Conservation (phyloP, 2,888 invertebrate species). For the Dasypogon diadema region DNA sequence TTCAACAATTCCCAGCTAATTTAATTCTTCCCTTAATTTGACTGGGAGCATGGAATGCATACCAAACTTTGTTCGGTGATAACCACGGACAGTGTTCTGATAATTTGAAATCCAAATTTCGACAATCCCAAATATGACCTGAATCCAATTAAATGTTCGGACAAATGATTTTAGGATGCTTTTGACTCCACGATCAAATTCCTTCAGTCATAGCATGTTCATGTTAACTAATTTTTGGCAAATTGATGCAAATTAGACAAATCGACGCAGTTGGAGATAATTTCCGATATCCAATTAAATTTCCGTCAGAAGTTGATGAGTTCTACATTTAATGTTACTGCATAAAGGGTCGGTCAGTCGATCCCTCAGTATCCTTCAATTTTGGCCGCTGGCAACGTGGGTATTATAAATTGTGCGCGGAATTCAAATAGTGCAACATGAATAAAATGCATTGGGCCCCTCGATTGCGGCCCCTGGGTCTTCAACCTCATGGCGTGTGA, state of each 20-base stretch:
- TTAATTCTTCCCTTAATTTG: no score
- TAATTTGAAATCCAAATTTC: no score
- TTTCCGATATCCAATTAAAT: not conserved
- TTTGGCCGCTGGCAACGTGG: not conserved
- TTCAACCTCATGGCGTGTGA: not conserved
- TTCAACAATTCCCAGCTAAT: no score
- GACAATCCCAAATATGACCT: no score
- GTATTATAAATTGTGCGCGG: not conserved
- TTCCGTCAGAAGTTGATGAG: not conserved
- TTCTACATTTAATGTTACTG: not conserved
- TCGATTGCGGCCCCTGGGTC: not conserved
- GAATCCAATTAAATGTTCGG: no score
- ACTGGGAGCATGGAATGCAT: no score
- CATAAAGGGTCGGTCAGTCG: no score
- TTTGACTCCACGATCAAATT: not conserved
- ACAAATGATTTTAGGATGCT: not conserved
- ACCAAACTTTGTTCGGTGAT: no score
- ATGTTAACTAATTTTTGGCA: not conserved
- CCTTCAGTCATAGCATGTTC: not conserved
- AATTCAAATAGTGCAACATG: not conserved
- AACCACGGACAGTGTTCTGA: no score
- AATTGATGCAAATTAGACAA: not conserved
- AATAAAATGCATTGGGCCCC: not conserved
- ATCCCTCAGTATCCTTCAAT: not conserved
- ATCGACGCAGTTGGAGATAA: not conserved